Percentiles rank a stretch among this genome's conserved stretches.
These are phyloP conservation scores for Periphyllus acericola DNA, from an alignment of 2,888 invertebrate genomes.

Conservation along the genomic window DNA sequence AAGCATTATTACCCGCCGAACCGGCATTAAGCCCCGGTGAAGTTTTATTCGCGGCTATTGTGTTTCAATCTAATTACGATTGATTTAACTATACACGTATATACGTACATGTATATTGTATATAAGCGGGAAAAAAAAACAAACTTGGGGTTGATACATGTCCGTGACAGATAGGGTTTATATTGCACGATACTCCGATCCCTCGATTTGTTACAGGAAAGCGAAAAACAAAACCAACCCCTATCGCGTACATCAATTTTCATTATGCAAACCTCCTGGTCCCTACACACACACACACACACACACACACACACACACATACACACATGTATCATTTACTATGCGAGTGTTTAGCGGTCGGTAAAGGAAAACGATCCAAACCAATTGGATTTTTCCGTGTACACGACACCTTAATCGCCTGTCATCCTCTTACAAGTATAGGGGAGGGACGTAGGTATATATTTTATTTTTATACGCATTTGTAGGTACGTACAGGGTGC, in stretches of 20 bases:
- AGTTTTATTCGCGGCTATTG: constrained; percentile 52
- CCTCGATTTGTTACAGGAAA: constrained; percentile 44
- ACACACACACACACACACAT: too few relatives aligned
- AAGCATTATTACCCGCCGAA: constrained; percentile 35
- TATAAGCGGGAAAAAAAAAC: neutral
- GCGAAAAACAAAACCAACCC: constrained; percentile 48
- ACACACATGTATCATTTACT: neutral
- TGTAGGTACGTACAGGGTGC: neutral
- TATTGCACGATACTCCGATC: constrained; percentile 28
- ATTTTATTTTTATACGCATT: neutral
- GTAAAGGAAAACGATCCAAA: constrained; percentile 19
- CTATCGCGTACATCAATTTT: constrained; percentile 54
- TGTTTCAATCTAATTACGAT: constrained; percentile 60
- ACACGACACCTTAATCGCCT: constrained; percentile 48
- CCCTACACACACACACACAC: too few relatives aligned
- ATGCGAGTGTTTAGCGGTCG: constrained; percentile 8
- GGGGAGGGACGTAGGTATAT: constrained; percentile 5
- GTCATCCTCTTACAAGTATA: constrained; percentile 37
- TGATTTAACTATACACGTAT: constrained; percentile 36
- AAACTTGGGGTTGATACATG: constrained; percentile 42
- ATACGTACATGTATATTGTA: neutral
- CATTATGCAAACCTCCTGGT: constrained; percentile 50
- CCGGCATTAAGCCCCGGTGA: constrained; percentile 51
- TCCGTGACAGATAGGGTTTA: constrained; percentile 56
- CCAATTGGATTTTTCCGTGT: constrained; percentile 43